phyloP scores from a whole-genome alignment of 2,113 vertebrate genomes.

The Mirza zaza region DNA sequence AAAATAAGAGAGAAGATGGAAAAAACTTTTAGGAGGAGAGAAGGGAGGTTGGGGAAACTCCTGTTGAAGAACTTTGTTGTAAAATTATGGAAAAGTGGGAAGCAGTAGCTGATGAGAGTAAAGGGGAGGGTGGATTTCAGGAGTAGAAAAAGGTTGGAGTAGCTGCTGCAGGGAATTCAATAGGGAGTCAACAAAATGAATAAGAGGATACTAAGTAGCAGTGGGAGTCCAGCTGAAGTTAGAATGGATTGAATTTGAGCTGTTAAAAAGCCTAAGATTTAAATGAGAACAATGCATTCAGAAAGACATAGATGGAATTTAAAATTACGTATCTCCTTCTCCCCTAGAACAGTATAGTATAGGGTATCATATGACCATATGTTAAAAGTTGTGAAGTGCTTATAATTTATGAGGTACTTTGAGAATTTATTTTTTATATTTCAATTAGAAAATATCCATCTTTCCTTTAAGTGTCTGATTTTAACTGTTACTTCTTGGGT shows the following conservation, averaged over 20 bases:
- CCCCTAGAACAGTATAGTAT: not conserved
- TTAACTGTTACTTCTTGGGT: not conserved
- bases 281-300: not conserved
- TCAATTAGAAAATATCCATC: constrained; percentile 29
- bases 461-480: constrained; percentile 2
- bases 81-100: not conserved
- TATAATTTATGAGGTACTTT: not conserved
- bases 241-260: constrained; percentile 18
- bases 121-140: not conserved
- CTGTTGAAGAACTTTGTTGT: not conserved
- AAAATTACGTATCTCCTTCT: not conserved
- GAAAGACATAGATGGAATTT: constrained; percentile 1
- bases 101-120: not conserved
- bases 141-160: constrained; percentile 9
- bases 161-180: constrained; percentile 7
- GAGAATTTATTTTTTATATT: constrained; percentile 27
- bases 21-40: not conserved
- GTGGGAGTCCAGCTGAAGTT: constrained; percentile 27
- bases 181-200: constrained; percentile 14
- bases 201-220: constrained; percentile 18
- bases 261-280: constrained; percentile 2
- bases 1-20: not conserved
- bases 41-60: not conserved
- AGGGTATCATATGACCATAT: not conserved
- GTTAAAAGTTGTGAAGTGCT: not conserved